phyloP scores from a whole-genome alignment of 2,888 invertebrate species.

The Drosophila sordidula region DNA sequence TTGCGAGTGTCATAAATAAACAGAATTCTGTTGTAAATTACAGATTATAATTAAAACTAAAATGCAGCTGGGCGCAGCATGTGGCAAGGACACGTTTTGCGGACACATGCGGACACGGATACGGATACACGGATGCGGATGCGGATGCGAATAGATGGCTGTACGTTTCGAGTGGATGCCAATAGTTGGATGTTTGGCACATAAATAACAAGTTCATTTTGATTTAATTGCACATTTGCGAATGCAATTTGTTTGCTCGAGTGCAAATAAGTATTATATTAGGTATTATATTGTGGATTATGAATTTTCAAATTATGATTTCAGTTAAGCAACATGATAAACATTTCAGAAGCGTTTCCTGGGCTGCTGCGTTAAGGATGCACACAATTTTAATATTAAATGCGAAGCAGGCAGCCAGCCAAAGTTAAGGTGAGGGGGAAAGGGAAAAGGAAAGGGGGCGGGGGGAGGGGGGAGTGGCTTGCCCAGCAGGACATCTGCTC shows the following conservation, averaged over 20 bases:
- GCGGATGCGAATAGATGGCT: constrained; percentile 24
- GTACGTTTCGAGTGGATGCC: constrained; percentile 21
- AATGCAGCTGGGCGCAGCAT: constrained; percentile 63
- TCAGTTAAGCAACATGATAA: constrained; percentile 59
- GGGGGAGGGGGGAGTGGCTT: background rate
- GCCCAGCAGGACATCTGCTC: constrained; percentile 60
- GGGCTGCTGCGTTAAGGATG: constrained; percentile 64
- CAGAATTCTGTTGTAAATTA: constrained; percentile 71
- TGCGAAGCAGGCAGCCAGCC: constrained; percentile 42
- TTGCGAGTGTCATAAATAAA: constrained; percentile 70
- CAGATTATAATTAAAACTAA: constrained; percentile 79
- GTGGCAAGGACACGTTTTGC: constrained; percentile 51
- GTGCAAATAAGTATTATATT: constrained; percentile 45
- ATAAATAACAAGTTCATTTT: constrained; percentile 80
- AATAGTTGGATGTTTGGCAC: constrained; percentile 35
- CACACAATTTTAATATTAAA: constrained; percentile 78
- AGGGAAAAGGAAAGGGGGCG: background rate
- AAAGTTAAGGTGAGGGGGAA: background rate
- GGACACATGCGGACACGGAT: constrained; percentile 10
- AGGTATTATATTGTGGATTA: constrained; percentile 42
- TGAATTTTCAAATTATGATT: constrained; percentile 71
- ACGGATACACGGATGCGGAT: constrained; percentile 2
- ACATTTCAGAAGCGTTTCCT: constrained; percentile 41
- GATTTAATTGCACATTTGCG: constrained; percentile 79
- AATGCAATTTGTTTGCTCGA: constrained; percentile 57